These are phyloP conservation scores for Ovis canadensis DNA, from an alignment of 2,113 vertebrate genomes.

Conservation along the genomic window DNA sequence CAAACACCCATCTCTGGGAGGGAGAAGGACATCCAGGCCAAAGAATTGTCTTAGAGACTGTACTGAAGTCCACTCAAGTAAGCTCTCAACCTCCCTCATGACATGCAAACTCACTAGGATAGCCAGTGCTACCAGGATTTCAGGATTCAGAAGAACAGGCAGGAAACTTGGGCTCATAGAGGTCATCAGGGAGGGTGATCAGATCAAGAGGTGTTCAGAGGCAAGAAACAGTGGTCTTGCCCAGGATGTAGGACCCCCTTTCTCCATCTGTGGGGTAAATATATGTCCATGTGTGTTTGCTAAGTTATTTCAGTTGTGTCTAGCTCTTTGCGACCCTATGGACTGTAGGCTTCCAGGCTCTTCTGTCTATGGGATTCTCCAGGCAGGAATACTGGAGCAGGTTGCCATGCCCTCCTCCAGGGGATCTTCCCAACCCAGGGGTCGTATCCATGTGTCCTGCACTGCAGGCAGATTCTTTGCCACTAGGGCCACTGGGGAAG, in stretches of 20 bases:
- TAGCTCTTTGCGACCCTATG: background rate
- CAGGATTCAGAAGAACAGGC: background rate
- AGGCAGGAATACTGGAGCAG: background rate
- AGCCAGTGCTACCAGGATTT: background rate
- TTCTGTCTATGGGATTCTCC: background rate
- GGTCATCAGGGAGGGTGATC: background rate
- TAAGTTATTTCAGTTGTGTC: background rate
- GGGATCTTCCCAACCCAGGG: background rate
- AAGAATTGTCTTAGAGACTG: background rate
- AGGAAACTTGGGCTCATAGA: rapidly evolving
- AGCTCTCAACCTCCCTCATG: background rate
- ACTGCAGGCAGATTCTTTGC: background rate
- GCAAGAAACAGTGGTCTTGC: background rate
- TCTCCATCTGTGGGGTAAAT: too few species aligned
- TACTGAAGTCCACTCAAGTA: background rate
- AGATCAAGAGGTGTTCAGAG: background rate
- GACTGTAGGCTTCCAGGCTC: background rate
- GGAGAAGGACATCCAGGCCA: background rate
- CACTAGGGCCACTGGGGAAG: background rate
- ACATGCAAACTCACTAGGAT: too few species aligned
- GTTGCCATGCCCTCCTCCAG: background rate
- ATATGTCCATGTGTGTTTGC: background rate
- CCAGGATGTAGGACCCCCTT: rapidly evolving
- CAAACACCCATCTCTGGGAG: background rate
- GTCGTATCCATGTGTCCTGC: background rate